A percentile compares a stretch with the other conserved stretches of the same genome.
Conservation (phyloP, 2,113 vertebrate genomes). For the Myrmecobius fasciatus region DNA sequence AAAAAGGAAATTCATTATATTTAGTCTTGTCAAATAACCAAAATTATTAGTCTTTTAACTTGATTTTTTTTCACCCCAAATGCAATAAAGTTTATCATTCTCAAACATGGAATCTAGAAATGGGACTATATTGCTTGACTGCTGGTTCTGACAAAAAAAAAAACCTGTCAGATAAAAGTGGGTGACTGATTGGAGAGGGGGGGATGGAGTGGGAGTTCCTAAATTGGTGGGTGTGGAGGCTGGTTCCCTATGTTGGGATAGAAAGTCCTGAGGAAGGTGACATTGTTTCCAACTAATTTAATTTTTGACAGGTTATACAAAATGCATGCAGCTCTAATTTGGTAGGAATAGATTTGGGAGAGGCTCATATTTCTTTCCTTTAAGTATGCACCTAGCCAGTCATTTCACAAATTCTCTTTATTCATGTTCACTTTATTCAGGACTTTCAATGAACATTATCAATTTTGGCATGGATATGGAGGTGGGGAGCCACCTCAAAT, state of each 20-base stretch:
- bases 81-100: conserved; percentile 82
- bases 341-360: conserved; percentile 73
- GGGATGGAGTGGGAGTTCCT: conserved; percentile 35
- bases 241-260: background rate
- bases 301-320: conserved; percentile 80
- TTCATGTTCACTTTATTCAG: conserved; percentile 38
- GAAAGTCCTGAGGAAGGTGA: conserved; percentile 11
- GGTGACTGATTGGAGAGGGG: conserved; percentile 58
- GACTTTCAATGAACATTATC: background rate
- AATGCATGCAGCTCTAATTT: conserved; percentile 77
- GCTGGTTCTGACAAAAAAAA: conserved; percentile 86
- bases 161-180: conserved; percentile 80
- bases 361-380: conserved; percentile 72
- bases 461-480: background rate
- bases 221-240: too few relatives aligned
- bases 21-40: conserved; percentile 65
- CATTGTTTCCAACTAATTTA: conserved; percentile 73
- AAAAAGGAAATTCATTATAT: conserved; percentile 55
- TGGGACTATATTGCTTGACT: conserved; percentile 85
- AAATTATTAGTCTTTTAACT: conserved; percentile 48
- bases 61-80: conserved; percentile 58
- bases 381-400: conserved; percentile 79
- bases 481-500: background rate
- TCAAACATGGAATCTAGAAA: conserved; percentile 83
- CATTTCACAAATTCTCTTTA: conserved; percentile 80